phyloP scores from a whole-genome alignment of 2,888 invertebrate genomes.

The Poecilobothrus nobilitatus region DNA sequence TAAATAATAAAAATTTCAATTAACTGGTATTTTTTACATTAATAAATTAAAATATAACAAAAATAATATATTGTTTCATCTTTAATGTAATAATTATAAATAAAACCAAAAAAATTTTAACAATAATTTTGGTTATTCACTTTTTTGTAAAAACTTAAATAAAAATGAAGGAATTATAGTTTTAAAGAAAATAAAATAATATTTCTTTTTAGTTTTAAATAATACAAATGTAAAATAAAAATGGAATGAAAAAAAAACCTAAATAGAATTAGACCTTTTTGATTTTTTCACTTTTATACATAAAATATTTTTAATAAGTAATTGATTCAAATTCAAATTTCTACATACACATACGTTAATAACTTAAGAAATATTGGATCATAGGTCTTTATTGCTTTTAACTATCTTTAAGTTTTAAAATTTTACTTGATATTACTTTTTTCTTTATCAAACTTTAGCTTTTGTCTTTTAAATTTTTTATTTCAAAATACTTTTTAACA shows the following conservation, averaged over 20 bases:
- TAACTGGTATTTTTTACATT: too few species aligned
- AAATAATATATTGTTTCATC: too few species aligned
- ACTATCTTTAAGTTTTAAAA: conserved; percentile 7
- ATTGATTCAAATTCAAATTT: too few species aligned
- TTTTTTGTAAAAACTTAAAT: too few species aligned
- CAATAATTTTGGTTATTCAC: neutral
- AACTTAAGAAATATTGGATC: neutral
- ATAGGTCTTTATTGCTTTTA: neutral
- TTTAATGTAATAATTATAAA: too few species aligned
- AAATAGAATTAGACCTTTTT: neutral
- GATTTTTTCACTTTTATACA: too few species aligned
- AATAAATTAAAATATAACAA: neutral
- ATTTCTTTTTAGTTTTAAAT: too few species aligned
- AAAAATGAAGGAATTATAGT: too few species aligned
- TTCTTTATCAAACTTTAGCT: neutral
- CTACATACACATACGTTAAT: neutral
- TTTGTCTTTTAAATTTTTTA: neutral
- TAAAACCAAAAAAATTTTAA: neutral
- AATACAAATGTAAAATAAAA: neutral
- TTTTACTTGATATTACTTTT: conserved; percentile 13
- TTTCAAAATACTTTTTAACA: too few species aligned
- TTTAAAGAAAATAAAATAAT: too few species aligned
- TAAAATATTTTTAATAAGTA: too few species aligned
- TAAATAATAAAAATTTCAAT: neutral
- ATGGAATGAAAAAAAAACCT: neutral